Percentiles rank a stretch among this genome's conserved stretches.
Evolutionary conservation across 2,888 invertebrate genomes (phyloP).

Genomic region (Apamea sordens): DNA sequence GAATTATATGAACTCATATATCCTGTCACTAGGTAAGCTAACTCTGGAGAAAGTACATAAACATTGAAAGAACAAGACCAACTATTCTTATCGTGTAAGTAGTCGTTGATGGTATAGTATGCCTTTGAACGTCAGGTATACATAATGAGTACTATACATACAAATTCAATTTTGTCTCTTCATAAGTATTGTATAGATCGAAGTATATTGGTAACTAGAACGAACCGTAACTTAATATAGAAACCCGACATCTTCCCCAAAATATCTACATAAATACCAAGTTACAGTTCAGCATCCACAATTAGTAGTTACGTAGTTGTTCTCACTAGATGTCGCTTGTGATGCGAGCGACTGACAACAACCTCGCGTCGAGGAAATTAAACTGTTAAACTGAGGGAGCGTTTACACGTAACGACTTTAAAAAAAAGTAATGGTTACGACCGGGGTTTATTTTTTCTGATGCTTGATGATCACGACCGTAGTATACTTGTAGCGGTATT

Average conservation of each 20-base stretch:
- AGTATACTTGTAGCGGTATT: no score
- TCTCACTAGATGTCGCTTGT: constrained; percentile 45
- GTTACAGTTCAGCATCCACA: constrained; percentile 9
- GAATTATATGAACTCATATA: no score
- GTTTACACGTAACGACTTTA: constrained; percentile 47
- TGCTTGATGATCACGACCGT: background rate
- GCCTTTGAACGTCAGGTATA: no score
- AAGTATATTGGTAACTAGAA: background rate
- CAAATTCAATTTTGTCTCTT: no score
- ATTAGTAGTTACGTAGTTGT: constrained; percentile 51
- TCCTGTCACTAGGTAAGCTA: no score
- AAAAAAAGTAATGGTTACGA: background rate
- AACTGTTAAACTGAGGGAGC: constrained; percentile 45
- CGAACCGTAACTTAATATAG: background rate
- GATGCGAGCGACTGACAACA: constrained; percentile 44
- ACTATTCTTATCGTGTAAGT: no score
- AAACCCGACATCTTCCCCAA: background rate
- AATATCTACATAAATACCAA: background rate
- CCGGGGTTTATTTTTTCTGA: background rate
- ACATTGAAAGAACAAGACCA: no score
- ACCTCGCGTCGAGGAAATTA: constrained; percentile 61
- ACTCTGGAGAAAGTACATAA: no score
- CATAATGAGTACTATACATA: no score
- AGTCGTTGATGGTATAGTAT: no score
- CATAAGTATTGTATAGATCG: no score